Evolutionary conservation across 2,888 invertebrate species (phyloP).

Genomic region (Campaea margaritaria): DNA sequence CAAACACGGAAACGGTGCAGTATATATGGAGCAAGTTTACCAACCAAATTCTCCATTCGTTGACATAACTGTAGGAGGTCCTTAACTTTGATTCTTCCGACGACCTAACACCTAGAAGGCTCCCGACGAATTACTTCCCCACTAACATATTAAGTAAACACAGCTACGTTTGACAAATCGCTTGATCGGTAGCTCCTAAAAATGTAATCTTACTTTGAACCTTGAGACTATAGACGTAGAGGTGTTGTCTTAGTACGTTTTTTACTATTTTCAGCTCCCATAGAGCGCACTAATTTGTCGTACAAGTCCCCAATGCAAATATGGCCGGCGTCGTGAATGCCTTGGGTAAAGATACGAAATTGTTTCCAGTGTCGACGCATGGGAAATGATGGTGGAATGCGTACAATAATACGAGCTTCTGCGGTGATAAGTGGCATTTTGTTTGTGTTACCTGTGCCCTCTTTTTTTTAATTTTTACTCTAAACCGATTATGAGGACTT

Average conservation of each 20-base stretch:
- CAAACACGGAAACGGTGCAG: too few species aligned
- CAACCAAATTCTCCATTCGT: slow-evolving; percentile 12
- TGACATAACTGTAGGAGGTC: slow-evolving; percentile 50
- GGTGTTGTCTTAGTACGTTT: slow-evolving; percentile 10
- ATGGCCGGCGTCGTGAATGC: slow-evolving; percentile 75
- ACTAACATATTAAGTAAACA: slow-evolving; percentile 77
- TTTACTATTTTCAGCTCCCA: slow-evolving; percentile 65
- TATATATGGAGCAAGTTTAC: slow-evolving; percentile 5
- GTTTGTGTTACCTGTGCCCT: slow-evolving; percentile 39
- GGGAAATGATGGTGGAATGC: slow-evolving; percentile 64
- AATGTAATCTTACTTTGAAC: slow-evolving; percentile 32
- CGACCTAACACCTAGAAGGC: slow-evolving; percentile 67
- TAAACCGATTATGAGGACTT: slow-evolving; percentile 20
- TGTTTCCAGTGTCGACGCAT: slow-evolving; percentile 74
- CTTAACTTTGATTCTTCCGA: slow-evolving; percentile 52
- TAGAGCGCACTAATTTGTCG: slow-evolving; percentile 76
- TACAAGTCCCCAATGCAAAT: slow-evolving; percentile 82
- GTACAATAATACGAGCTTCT: slow-evolving; percentile 33
- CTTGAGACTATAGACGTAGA: slow-evolving; percentile 35
- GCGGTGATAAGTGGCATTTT: slow-evolving; percentile 39
- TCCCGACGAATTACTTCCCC: slow-evolving; percentile 67
- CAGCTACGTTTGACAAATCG: slow-evolving; percentile 68
- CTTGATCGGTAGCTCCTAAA: slow-evolving; percentile 62
- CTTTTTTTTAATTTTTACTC: slow-evolving; percentile 20
- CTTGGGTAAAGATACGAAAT: slow-evolving; percentile 82